Conservation (phyloP, 2,888 invertebrate species). For the Lasius fuliginosus region DNA sequence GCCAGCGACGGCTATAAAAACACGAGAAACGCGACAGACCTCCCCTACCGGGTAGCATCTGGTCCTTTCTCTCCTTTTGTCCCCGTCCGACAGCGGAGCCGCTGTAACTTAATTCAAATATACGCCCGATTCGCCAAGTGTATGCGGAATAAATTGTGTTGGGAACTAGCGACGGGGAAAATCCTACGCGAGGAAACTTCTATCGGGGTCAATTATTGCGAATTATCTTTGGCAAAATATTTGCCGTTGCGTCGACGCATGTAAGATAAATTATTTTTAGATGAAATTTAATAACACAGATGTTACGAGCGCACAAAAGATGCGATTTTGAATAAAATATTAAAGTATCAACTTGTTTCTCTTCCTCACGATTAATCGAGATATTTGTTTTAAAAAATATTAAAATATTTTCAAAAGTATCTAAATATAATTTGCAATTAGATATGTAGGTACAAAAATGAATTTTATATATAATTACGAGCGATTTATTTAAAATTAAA, state of each 20-base stretch:
- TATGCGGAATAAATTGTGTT: constrained; percentile 63
- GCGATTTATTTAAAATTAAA: not conserved
- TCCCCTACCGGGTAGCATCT: constrained; percentile 22
- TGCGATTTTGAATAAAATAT: not conserved
- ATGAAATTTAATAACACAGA: not conserved
- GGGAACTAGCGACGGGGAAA: constrained; percentile 50
- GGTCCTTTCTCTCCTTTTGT: constrained; percentile 50
- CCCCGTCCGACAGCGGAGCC: constrained; percentile 16
- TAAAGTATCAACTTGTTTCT: not conserved
- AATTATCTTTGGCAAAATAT: constrained; percentile 41
- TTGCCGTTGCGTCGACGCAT: not conserved
- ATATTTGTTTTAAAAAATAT: too few species aligned
- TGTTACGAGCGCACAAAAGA: not conserved
- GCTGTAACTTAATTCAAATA: constrained; percentile 57
- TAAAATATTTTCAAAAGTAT: not conserved
- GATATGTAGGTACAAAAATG: not conserved
- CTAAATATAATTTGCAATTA: not conserved
- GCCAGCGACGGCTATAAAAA: constrained; percentile 54
- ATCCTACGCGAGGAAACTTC: constrained; percentile 32
- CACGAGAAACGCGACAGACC: constrained; percentile 51
- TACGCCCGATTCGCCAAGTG: constrained; percentile 69
- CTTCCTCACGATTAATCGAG: not conserved
- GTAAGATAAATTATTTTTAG: not conserved
- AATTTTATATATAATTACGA: not conserved
- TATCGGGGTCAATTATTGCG: constrained; percentile 64